Percentiles rank a stretch among this genome's conserved stretches.
Conservation (phyloP, 2,888 invertebrate genomes). For the Malacosoma neustria region DNA sequence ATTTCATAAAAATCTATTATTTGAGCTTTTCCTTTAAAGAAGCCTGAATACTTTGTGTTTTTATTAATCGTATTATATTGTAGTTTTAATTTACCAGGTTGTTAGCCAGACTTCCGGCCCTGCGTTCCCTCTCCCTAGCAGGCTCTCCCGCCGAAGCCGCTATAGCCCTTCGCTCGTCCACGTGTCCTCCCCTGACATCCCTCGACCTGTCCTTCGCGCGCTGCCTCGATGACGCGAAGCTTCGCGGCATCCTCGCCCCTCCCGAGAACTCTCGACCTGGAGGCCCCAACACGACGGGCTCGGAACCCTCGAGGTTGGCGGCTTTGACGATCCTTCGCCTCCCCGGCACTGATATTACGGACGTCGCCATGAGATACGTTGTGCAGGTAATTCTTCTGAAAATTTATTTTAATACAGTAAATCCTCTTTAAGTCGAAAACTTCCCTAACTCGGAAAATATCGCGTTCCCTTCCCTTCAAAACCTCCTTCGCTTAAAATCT, state of each 20-base stretch:
- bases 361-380: conserved; percentile 81
- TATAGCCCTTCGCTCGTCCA: conserved; percentile 85
- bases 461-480: too few relatives aligned
- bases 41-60: background rate
- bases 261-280: conserved; percentile 88
- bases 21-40: too few relatives aligned
- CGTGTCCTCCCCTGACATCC: conserved; percentile 84
- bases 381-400: conserved; percentile 59
- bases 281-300: conserved; percentile 51
- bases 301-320: conserved; percentile 74
- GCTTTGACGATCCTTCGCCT: conserved; percentile 84
- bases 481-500: too few relatives aligned
- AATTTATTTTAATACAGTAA: too few relatives aligned
- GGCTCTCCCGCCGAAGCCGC: conserved; percentile 86
- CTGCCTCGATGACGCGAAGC: conserved; percentile 87
- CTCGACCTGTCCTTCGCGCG: conserved; percentile 92
- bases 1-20: too few relatives aligned
- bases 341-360: conserved; percentile 92
- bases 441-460: too few relatives aligned
- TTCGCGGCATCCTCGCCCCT: conserved; percentile 89
- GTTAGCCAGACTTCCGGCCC: conserved; percentile 87
- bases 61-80: too few relatives aligned
- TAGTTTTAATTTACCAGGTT: too few relatives aligned
- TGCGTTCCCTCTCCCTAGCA: conserved; percentile 86
- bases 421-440: too few relatives aligned